Percentiles rank a stretch among this genome's conserved stretches.
Evolutionary conservation across 2,888 invertebrate species (phyloP).

Genomic region (Ophioninae sp.): DNA sequence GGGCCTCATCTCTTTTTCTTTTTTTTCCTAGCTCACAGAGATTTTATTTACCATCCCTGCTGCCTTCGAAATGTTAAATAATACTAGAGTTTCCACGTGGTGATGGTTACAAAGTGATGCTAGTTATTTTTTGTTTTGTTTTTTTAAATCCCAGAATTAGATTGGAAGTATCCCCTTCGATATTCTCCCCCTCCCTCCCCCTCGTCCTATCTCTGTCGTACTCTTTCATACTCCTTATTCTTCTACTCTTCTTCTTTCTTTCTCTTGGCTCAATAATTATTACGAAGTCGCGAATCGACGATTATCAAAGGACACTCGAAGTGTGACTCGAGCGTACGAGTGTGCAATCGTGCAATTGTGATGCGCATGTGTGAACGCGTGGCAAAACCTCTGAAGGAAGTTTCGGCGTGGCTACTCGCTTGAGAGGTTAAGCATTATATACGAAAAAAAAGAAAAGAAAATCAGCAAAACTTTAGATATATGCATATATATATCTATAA

Average conservation of each 20-base stretch:
- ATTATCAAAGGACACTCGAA: slow-evolving; percentile 41
- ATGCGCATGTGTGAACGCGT: slow-evolving; percentile 64
- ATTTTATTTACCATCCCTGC: slow-evolving; percentile 42
- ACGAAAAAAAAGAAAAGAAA: slow-evolving; percentile 4
- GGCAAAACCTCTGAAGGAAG: slow-evolving; percentile 66
- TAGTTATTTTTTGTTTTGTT: too few relatives aligned
- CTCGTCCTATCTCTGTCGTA: slow-evolving; percentile 25
- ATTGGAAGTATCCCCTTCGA: neutral
- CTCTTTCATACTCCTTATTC: slow-evolving; percentile 24
- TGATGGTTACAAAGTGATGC: slow-evolving; percentile 77
- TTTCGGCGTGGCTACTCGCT: slow-evolving; percentile 45
- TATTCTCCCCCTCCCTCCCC: neutral
- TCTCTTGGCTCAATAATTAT: slow-evolving; percentile 58
- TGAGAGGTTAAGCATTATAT: slow-evolving; percentile 34
- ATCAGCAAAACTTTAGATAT: slow-evolving; percentile 41
- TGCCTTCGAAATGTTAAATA: slow-evolving; percentile 67
- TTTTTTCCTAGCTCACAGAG: slow-evolving; percentile 33
- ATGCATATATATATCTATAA: slow-evolving; percentile 55
- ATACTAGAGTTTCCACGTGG: slow-evolving; percentile 76
- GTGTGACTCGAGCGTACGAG: slow-evolving; percentile 17
- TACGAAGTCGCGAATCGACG: slow-evolving; percentile 45
- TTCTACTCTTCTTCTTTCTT: slow-evolving; percentile 45
- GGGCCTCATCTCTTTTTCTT: slow-evolving; percentile 10
- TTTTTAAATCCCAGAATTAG: neutral
- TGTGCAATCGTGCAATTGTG: slow-evolving; percentile 5